Base-by-base conservation (phyloP, 2,797 vertebrate genomes). In the Sebastes dallii region DNA sequence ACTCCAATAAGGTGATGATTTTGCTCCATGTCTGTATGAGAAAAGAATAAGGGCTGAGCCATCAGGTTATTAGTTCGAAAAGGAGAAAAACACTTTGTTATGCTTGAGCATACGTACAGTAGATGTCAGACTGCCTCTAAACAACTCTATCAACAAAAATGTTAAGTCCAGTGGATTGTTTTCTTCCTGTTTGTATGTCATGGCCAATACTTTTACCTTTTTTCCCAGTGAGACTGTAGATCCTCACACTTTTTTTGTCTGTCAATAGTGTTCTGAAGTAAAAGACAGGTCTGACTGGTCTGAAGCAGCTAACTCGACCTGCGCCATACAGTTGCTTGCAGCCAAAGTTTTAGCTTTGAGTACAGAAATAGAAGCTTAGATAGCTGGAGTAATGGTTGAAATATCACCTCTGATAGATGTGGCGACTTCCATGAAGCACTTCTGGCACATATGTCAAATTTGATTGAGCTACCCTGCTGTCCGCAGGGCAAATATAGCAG, bases 401-500 rank as follows among this genome's bases (percentile, higher is more conserved):
- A 69, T 69, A 70, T 65, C n/a, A 25, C 46, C 58, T 50, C 56
- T 69, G 66, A 67, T 67, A 52, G 20, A 72, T 67, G 61, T 24
- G 52, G 36, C 29, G 58, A 58, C 52, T 70, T 74, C 60, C 60
- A 52, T 56, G 54, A 78, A 78, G 64, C 42, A 72, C 36, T 24
- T 76, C 61, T 70, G 72, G 75, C 39, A 70, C 62, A 72, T 64
- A 75, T 61, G 69, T 80, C 70, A 75, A 9, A 68, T 64, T 46
- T 68, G 72, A 87, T 72, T 58, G 64, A 65, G 42, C 55, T 65
- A 68, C 62, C 25, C 27, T 4, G 3, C 59, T 54, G 34, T 81
- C 67, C 18, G 1, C 62, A 61, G 5, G 25, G 58, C 34, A 76
- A 52, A 73, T 72, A 68, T 55, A 75, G 54, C 54, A 65, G 29